Base-by-base conservation (phyloP, 2,113 vertebrate genomes). In the Trinectes maculatus region DNA sequence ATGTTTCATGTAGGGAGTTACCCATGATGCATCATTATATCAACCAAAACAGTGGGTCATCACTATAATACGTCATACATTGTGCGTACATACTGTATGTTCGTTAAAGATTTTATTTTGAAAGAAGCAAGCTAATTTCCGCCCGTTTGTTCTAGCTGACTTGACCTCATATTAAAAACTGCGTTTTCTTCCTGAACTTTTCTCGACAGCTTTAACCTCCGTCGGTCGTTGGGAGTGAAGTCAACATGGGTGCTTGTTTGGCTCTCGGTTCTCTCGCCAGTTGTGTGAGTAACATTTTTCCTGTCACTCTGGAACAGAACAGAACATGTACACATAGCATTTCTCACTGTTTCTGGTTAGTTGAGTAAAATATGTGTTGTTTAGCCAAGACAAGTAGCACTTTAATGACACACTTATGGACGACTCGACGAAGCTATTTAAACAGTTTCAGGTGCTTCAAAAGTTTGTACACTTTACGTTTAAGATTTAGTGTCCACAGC, bases 211-310 rank as follows among this genome's bases (percentile, higher is more conserved):
- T 55, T 73, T 34, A 1, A 0, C 16, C 3, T n/a, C n/a, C n/a
- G n/a, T n/a, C n/a, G n/a, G 10, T 21, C 28, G 3, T 2, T 37
- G 7, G 2, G 9, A 33, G 25, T 48, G 24, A 36, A 73, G 48
- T 8, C 24, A 49, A 25, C 2, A 97, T 97, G 95, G 95, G 96
- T 2, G 95, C 95, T 43, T 96, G 95, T 74, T 89, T 98, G 71
- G 95, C 94, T 1, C 77, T 95, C 48, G 92, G 95, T 71, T 96
- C 95, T 6, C 33, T 97, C 12, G 93, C 94, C 31, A 95, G 93
- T 79, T 98, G 95, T 72, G 96, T 98, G 82, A 97, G 95, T 98
- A n/a, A 74, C 0, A 68, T 4, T 5, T 54, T 36, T 12, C 13
- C 0, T 0, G 5, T 22, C 10, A 1, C 13, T 0, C 0, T n/a